Percentiles rank a stretch among this genome's conserved stretches.
Evolutionary conservation across 1,140 invertebrate genomes (phyloP).

Genomic region (Elymnias hypermnestra): DNA sequence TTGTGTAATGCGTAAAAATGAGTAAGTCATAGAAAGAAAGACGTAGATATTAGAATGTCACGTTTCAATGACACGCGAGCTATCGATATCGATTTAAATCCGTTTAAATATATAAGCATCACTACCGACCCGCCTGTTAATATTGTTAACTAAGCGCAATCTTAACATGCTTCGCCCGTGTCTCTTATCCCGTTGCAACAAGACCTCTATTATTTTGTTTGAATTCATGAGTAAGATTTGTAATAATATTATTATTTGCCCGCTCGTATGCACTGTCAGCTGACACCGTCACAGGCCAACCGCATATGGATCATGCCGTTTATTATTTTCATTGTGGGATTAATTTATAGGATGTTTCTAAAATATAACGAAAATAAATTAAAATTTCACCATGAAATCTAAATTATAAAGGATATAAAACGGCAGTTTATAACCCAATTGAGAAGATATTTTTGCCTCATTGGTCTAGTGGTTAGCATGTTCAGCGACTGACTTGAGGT

Average conservation of each 20-base stretch:
- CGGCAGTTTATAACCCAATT: too few species aligned
- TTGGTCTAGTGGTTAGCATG: too few species aligned
- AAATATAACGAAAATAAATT: too few species aligned
- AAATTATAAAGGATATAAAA: too few species aligned
- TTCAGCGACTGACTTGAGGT: too few species aligned
- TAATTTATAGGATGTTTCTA: constrained; percentile 7
- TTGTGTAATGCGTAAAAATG: too few species aligned
- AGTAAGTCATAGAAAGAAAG: too few species aligned
- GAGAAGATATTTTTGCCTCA: too few species aligned
- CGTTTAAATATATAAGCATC: constrained; percentile 1
- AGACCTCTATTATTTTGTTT: constrained; percentile 15
- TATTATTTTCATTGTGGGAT: constrained; percentile 6
- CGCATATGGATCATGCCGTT: neutral
- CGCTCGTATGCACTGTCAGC: constrained; percentile 22
- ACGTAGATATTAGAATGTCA: too few species aligned
- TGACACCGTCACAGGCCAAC: constrained; percentile 20
- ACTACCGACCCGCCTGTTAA: constrained; percentile 41
- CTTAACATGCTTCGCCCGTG: constrained; percentile 16
- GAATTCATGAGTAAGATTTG: neutral
- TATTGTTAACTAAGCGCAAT: constrained; percentile 39
- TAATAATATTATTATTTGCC: constrained; percentile 19
- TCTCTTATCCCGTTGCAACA: constrained; percentile 31
- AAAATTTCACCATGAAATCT: too few species aligned
- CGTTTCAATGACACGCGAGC: too few species aligned
- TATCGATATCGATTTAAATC: constrained; percentile 31